Conservation (phyloP, 2,888 invertebrate genomes). For the Venusia cambrica region DNA sequence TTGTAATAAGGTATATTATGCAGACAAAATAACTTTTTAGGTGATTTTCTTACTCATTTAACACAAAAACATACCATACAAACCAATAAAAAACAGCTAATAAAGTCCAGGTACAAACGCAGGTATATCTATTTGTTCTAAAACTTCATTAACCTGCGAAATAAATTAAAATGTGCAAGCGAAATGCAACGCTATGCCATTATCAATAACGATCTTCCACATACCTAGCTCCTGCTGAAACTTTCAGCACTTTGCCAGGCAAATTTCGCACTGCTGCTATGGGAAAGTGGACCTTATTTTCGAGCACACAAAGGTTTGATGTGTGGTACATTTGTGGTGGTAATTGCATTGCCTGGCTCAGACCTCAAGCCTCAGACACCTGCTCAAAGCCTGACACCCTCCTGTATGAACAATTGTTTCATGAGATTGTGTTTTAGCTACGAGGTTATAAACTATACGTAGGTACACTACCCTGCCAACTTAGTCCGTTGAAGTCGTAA, state of each 20-base stretch:
- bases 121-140: too few relatives aligned
- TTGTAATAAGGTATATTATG: too few relatives aligned
- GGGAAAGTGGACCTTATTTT: slow-evolving; percentile 24
- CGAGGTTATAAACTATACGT: background rate
- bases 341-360: slow-evolving; percentile 37
- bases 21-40: too few relatives aligned
- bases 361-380: slow-evolving; percentile 60
- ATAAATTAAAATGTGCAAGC: slow-evolving; percentile 19
- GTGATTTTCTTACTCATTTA: too few relatives aligned
- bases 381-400: slow-evolving; percentile 51
- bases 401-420: slow-evolving; percentile 50
- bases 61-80: too few relatives aligned
- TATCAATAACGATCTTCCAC: slow-evolving; percentile 35
- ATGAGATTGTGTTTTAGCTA: slow-evolving; percentile 35
- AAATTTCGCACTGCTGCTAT: slow-evolving; percentile 14
- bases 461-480: too few relatives aligned
- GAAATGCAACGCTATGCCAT: slow-evolving; percentile 34
- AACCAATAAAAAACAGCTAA: too few relatives aligned
- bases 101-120: too few relatives aligned
- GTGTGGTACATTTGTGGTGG: slow-evolving; percentile 14
- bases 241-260: slow-evolving; percentile 22
- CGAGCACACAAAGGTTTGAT: slow-evolving; percentile 14
- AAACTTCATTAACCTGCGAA: slow-evolving; percentile 16
- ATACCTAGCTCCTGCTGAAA: slow-evolving; percentile 36
- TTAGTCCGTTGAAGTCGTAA: too few relatives aligned